A percentile compares a stretch with the other conserved stretches of the same genome.
Evolutionary conservation across 2,888 invertebrate species (phyloP).

Genomic region (Microchrysa polita): DNA sequence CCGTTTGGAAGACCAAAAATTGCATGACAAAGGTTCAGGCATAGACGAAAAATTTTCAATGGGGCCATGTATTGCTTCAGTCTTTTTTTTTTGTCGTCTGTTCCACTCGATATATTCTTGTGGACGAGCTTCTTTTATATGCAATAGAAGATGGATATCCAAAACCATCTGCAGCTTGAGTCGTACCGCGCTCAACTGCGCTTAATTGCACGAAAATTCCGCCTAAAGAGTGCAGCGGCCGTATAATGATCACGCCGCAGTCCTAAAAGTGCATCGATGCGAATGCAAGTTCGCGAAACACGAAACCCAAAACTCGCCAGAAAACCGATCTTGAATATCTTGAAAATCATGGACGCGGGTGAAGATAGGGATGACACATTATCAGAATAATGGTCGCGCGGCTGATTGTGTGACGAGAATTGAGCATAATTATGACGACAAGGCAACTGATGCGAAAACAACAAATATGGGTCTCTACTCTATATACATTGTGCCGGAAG

Average conservation of each 20-base stretch:
- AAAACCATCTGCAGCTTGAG: not conserved
- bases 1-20: not conserved
- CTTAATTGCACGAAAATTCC: not conserved
- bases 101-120: not conserved
- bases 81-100: conserved; percentile 23
- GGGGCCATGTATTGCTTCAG: too few species aligned
- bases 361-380: conserved; percentile 28
- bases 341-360: too few species aligned
- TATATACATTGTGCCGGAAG: conserved; percentile 18
- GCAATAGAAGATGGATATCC: too few species aligned
- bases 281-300: conserved; percentile 33
- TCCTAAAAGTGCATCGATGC: conserved; percentile 40
- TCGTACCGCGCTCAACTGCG: not conserved
- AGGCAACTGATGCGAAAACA: not conserved
- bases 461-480: too few species aligned
- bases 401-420: not conserved
- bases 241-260: not conserved
- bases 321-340: too few species aligned
- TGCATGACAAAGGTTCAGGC: conserved; percentile 34
- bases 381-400: not conserved
- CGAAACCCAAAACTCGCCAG: conserved; percentile 10
- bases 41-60: conserved; percentile 33
- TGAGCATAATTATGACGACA: not conserved
- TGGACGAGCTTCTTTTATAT: not conserved
- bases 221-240: not conserved